Percentiles rank a stretch among this genome's conserved stretches.
Conservation (phyloP, 2,113 vertebrate species). For the Prionailurus viverrinus region DNA sequence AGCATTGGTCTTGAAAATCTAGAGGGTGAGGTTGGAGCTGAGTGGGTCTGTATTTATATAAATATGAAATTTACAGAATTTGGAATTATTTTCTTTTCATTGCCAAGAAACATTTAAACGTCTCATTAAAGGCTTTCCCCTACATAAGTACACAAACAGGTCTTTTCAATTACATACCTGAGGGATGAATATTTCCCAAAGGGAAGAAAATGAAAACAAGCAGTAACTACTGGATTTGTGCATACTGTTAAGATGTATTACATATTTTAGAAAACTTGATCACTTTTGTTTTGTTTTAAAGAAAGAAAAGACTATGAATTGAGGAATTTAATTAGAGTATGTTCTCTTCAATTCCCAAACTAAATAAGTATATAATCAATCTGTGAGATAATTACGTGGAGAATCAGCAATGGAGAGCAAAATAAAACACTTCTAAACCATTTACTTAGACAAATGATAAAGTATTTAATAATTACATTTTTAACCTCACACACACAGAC, state of each 20-base stretch:
- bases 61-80: neutral
- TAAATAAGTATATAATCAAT: slow-evolving; percentile 39
- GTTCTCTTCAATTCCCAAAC: neutral
- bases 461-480: neutral
- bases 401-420: neutral
- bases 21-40: neutral
- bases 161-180: neutral
- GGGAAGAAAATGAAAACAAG: slow-evolving; percentile 29
- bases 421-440: slow-evolving; percentile 36
- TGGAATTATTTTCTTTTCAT: neutral
- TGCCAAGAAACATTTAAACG: neutral
- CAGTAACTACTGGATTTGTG: neutral
- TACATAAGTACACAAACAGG: neutral
- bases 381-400: slow-evolving; percentile 11
- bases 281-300: slow-evolving; percentile 52
- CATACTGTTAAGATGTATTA: slow-evolving; percentile 42
- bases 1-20: neutral
- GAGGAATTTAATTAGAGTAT: neutral
- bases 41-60: neutral
- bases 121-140: slow-evolving; percentile 46
- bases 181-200: slow-evolving; percentile 42
- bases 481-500: neutral
- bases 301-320: slow-evolving; percentile 16
- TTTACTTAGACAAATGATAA: slow-evolving; percentile 48
- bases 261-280: slow-evolving; percentile 50